Conservation (phyloP, 2,113 vertebrate genomes). For the Cheilinus undulatus region DNA sequence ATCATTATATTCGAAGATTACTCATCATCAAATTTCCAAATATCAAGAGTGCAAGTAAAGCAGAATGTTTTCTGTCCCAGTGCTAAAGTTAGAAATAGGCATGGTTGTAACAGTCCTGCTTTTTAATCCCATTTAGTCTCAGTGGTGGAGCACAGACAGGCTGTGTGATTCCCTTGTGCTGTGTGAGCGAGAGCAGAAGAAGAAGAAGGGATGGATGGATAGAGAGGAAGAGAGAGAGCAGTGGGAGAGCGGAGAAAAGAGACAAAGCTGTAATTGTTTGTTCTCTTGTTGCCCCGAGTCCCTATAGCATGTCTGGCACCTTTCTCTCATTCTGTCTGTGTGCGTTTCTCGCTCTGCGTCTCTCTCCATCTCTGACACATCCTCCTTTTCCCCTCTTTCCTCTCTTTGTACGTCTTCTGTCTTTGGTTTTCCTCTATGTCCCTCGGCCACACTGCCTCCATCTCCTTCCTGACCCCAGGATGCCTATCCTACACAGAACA, state of each 20-base stretch:
- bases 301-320: constrained; percentile 67
- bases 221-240: constrained; percentile 4
- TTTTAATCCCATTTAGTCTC: constrained; percentile 38
- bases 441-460: constrained; percentile 1
- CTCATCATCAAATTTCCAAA: background rate
- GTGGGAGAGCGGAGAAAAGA: constrained; percentile 14
- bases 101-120: background rate
- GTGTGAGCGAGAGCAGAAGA: constrained; percentile 13
- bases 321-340: constrained; percentile 22
- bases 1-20: too few relatives aligned
- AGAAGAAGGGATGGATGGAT: constrained; percentile 9
- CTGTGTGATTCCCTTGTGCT: constrained; percentile 29
- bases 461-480: constrained; percentile 22
- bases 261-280: constrained; percentile 70
- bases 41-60: background rate
- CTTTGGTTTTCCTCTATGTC: background rate
- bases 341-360: constrained; percentile 9
- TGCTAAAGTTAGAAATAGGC: constrained; percentile 4
- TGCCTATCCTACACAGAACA: constrained; percentile 30
- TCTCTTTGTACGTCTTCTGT: constrained; percentile 13
- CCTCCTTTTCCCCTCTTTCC: constrained; percentile 16
- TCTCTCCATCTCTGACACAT: constrained; percentile 20
- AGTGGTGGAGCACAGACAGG: constrained; percentile 16
- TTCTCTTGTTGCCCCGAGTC: constrained; percentile 67
- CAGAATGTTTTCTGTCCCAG: background rate